Conservation (phyloP, 2,113 vertebrate species). For the Cygnus buccinator region DNA sequence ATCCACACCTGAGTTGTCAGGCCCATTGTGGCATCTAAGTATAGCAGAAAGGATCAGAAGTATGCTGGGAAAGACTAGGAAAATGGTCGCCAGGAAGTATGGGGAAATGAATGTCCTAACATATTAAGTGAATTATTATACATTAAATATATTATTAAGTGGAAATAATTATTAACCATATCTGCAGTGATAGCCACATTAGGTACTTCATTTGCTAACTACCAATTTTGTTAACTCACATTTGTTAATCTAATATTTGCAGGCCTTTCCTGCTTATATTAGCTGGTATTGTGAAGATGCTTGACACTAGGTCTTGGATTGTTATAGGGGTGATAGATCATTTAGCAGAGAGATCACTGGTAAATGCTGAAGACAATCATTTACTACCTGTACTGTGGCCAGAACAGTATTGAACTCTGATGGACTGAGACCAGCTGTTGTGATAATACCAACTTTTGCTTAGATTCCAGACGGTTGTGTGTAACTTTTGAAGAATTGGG, state of each 20-base stretch:
- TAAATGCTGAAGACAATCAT: background rate
- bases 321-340: background rate
- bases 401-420: constrained; percentile 6
- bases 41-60: background rate
- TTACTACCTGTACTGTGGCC: background rate
- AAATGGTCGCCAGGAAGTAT: background rate
- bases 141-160: background rate
- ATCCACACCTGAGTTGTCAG: background rate
- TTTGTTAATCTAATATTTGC: background rate
- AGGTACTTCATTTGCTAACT: background rate
- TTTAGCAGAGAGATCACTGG: background rate
- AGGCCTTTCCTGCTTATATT: background rate
- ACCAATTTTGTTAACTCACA: background rate
- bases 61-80: background rate
- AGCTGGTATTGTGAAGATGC: background rate
- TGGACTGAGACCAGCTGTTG: constrained; percentile 10
- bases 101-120: background rate
- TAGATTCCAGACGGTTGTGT: background rate
- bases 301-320: background rate
- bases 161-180: background rate
- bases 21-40: background rate
- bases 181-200: background rate
- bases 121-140: background rate
- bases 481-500: background rate
- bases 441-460: background rate